Base-by-base conservation (phyloP, 2,888 invertebrate species). In the Pyrrhosoma nymphula region DNA sequence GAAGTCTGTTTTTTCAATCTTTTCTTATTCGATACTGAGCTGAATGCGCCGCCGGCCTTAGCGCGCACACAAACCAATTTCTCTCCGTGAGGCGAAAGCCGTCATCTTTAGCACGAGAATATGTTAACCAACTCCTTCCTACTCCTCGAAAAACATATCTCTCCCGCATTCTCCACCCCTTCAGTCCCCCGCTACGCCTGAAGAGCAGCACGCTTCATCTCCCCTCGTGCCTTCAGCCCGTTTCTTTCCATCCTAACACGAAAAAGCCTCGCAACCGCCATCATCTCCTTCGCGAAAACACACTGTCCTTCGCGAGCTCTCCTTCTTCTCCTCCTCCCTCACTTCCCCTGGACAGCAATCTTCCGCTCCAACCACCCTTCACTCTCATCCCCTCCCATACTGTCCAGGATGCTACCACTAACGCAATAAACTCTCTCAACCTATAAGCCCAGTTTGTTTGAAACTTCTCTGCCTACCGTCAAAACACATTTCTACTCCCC, bases 1-100 rank as follows among this genome's bases (percentile, higher is more conserved):
- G 56, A n/a, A 6, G 35, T 63, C 60, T 47, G 69, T 63, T 18
- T 20, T 60, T 60, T 60, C 60, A 8, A 47, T 20, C 60, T 60
- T 60, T 20, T 60, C 20, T 20, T 60, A 60, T 63, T 93, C 93
- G 69, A 8, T 35, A 8, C 35, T 91, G 63, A 63, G 69, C 75
- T 63, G 69, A 63, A 69, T 69, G 35, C 35, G 93, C 75, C 93
- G 75, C 93, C 47, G 93, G 93, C 75, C 69, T 91, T 35, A 6
- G n/a, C 69, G 30, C 82, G 82, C 93, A 69, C 69, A 69, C 93
- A 69, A 91, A 63, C 91, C 63, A 91, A 93, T 93, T 69, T 93
- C 93, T 93, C 39, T 75, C 69, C 93, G 39, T 30, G 91, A 63
- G 69, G n/a, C 91, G 47, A 47, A 47, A 47, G 60, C 39, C 91